Evolutionary conservation across 2,797 vertebrate genomes (phyloP).

Genomic region (Sparus aurata): DNA sequence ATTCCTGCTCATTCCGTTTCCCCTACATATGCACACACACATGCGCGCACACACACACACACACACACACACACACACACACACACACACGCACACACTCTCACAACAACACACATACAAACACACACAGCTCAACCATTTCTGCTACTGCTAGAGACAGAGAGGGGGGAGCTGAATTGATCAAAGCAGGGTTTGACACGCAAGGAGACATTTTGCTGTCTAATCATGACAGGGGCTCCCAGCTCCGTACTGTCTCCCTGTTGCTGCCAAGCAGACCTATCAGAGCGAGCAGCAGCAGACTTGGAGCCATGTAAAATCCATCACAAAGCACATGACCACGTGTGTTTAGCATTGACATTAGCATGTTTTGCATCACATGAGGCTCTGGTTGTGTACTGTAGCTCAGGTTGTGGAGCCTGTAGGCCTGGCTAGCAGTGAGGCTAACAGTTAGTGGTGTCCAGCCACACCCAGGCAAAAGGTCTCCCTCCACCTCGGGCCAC

Average conservation of each 20-base stretch:
- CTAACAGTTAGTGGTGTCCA: conserved; percentile 52
- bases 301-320: conserved; percentile 44
- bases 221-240: conserved; percentile 73
- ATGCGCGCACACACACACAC: conserved; percentile 13
- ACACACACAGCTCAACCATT: conserved; percentile 31
- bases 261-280: conserved; percentile 38
- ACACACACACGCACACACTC: conserved; percentile 6
- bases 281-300: conserved; percentile 51
- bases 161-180: conserved; percentile 52
- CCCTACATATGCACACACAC: conserved; percentile 28
- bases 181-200: conserved; percentile 73
- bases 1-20: conserved; percentile 49
- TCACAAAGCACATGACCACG: conserved; percentile 49
- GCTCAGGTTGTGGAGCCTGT: conserved; percentile 41
- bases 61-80: conserved; percentile 22
- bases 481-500: conserved; percentile 58
- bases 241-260: conserved; percentile 58
- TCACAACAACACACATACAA: not conserved
- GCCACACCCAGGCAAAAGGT: conserved; percentile 78
- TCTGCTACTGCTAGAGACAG: conserved; percentile 50
- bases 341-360: conserved; percentile 53
- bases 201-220: conserved; percentile 77
- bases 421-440: conserved; percentile 41
- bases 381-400: conserved; percentile 12
- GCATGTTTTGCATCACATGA: conserved; percentile 56